Evolutionary conservation across 1,140 invertebrate genomes (phyloP), one percentile per base, ranked within the genome.

Genomic region (Metopolophium dirhodum): DNA sequence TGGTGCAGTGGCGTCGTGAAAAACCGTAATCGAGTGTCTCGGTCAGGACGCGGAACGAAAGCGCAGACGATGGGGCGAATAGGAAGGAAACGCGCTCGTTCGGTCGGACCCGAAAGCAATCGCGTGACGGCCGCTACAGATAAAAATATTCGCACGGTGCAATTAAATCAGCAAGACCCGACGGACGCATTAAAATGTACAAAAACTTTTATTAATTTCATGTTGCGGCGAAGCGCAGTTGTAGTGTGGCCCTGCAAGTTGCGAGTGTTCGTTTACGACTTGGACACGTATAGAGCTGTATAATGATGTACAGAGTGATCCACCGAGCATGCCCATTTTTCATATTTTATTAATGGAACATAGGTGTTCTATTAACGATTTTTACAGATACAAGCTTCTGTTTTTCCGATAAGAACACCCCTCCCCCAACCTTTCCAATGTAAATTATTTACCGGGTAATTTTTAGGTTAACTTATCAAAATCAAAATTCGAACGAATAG

Each of bases 121-220:
- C 30, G 61, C n/a, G 61, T n/a, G n/a, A 77, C 61, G 61, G 14
- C 14, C 61, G n/a, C 4, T 6, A 18, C 14, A 77, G n/a, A 77
- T 77, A 77, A 77, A 77, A 77, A 77, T 77, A 77, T 77, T 77
- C 61, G 61, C 61, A 77, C n/a, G 61, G 61, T n/a, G 61, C n/a
- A 77, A 77, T 77, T 77, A 77, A 77, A 77, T 77, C n/a, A n/a
- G 61, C 11, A 18, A 77, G n/a, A 77, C 61, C 3, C 61, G 6
- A 14, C 14, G 14, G 14, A 77, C 61, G 14, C 61, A n/a, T 77
- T 77, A 77, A 77, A 77, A 77, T n/a, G 14, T 77, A 77, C 61
- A 77, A 77, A n/a, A 77, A 77, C 61, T 77, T 77, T 68, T 68
- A 68, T 68, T 68, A 68, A 68, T 68, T 68, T 68, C 61, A 30